Evolutionary conservation across 2,113 vertebrate species (phyloP).

Genomic region (Pelecanus crispus): DNA sequence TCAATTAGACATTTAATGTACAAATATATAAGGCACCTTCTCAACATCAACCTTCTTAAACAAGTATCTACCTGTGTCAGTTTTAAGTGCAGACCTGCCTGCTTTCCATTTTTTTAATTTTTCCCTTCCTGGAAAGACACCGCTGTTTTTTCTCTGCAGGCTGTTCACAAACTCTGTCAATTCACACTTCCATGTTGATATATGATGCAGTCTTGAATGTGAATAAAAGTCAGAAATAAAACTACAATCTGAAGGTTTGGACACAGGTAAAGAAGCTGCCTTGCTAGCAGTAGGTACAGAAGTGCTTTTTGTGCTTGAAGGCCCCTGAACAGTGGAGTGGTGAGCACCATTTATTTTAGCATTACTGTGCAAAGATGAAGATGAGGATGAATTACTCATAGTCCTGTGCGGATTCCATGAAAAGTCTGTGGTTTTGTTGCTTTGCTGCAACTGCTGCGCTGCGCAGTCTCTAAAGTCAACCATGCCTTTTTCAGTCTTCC

Average conservation of each 20-base stretch:
- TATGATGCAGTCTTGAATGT: constrained; percentile 93
- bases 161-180: constrained; percentile 92
- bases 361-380: constrained; percentile 74
- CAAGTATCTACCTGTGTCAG: constrained; percentile 78
- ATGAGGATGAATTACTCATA: constrained; percentile 60
- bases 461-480: constrained; percentile 70
- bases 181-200: constrained; percentile 91
- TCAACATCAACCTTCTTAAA: constrained; percentile 58
- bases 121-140: constrained; percentile 88
- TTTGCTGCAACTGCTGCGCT: constrained; percentile 62
- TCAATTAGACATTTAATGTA: neutral
- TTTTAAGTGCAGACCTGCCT: constrained; percentile 77
- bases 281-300: constrained; percentile 64
- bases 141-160: constrained; percentile 82
- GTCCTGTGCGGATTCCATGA: constrained; percentile 70
- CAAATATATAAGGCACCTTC: neutral
- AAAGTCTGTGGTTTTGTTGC: constrained; percentile 61
- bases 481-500: constrained; percentile 55
- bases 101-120: constrained; percentile 85
- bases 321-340: constrained; percentile 74
- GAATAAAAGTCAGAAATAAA: constrained; percentile 96
- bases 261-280: constrained; percentile 60
- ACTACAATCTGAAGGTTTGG: constrained; percentile 76
- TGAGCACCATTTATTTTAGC: constrained; percentile 88
- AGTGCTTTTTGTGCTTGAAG: constrained; percentile 83